These are phyloP conservation scores for Ia io DNA, from an alignment of 2,113 vertebrate genomes.

Conservation along the genomic window DNA sequence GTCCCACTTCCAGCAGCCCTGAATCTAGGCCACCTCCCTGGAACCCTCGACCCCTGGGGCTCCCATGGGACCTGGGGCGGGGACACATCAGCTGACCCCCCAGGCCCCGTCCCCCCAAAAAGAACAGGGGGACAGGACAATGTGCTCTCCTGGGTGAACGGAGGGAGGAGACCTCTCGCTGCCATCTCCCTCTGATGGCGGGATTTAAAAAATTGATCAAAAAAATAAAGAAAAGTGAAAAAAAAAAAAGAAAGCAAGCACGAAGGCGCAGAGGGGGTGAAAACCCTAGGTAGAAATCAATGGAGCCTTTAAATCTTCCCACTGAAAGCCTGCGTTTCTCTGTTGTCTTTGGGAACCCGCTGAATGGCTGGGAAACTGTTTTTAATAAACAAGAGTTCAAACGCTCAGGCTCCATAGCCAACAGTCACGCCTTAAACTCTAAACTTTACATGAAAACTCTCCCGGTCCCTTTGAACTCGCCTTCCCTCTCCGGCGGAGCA, in stretches of 20 bases:
- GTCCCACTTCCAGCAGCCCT: neutral
- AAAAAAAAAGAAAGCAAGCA: neutral
- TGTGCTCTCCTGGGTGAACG: neutral
- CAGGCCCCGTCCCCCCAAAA: neutral
- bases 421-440: slow-evolving; percentile 88
- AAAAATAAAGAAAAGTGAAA: neutral
- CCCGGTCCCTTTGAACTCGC: slow-evolving; percentile 86
- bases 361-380: slow-evolving; percentile 86
- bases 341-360: slow-evolving; percentile 83
- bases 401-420: slow-evolving; percentile 82
- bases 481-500: slow-evolving; percentile 84
- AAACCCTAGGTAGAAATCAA: slow-evolving; percentile 78
- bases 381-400: slow-evolving; percentile 89
- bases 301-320: slow-evolving; percentile 76
- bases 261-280: neutral
- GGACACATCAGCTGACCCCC: neutral
- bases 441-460: slow-evolving; percentile 91
- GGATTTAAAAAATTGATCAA: slow-evolving; percentile 51
- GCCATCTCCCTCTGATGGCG: neutral
- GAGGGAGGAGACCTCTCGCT: neutral
- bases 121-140: neutral
- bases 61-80: fast-evolving
- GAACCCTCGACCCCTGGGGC: neutral
- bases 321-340: slow-evolving; percentile 69
- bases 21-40: neutral